Evolutionary conservation across 2,113 vertebrate species (phyloP), one percentile per base, ranked within the genome.

Genomic region (Pantherophis guttatus): DNA sequence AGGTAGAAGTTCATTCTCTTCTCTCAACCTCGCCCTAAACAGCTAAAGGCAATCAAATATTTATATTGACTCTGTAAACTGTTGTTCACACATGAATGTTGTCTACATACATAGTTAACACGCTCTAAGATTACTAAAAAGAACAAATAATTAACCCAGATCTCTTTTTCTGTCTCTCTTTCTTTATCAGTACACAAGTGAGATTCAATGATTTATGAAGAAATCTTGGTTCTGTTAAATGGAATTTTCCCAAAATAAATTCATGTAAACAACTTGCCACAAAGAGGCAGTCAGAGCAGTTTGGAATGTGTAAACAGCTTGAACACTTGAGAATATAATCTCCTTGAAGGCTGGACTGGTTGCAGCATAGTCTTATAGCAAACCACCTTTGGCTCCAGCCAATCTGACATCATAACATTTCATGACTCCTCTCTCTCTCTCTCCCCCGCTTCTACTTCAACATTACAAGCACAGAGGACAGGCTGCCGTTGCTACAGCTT

Each of bases 221-320:
- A 98, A 98, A 98, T 98, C 98, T 97, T 98, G 98, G 88, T 98
- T 97, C 97, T 52, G 98, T 98, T 98, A 97, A 98, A 98, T 98
- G 98, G 98, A 99, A 98, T 98, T 99, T 98, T 98, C 98, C 99
- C 98, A 98, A 99, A 99, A 99, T 99, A 99, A 98, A 98, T 98
- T 97, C 97, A 97, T 98, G 98, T 99, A 99, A 99, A 99, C 99
- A 99, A 97, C 98, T 98, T 95, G 97, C 98, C 98, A 99, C 98
- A 99, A 98, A 99, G 98, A 99, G 98, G 98, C 98, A 98, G 98
- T 98, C 98, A 98, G 98, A 98, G 98, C 97, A 97, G 98, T 96
- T 96, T 98, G 98, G 98, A 98, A 98, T 98, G 98, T 98, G 98
- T 98, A 98, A 98, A 99, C 98, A 99, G 97, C 98, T 97, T 95